Base-by-base conservation (phyloP, 2,113 vertebrate genomes). In the Agapornis roseicollis region DNA sequence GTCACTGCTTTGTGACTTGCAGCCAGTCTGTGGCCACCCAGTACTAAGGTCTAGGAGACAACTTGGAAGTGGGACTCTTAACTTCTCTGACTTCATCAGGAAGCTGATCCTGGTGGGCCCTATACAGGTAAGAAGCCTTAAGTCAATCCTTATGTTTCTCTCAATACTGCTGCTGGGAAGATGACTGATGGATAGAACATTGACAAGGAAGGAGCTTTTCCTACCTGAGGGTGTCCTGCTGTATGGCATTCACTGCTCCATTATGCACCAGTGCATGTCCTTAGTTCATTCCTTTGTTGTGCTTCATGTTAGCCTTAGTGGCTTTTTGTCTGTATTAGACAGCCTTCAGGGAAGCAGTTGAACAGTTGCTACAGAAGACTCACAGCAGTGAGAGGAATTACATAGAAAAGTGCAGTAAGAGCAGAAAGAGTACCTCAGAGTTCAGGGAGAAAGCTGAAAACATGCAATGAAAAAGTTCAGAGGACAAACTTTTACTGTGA, bases 401-500 rank as follows among this genome's bases (percentile, higher is more conserved):
- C 23, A 18, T 10, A 74, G 73, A 72, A 37, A 91, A 76, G 12
- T 53, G 63, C 58, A 79, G 1, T n/a, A 88, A 63, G 23, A 80
- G 44, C 29, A 80, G 70, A 80, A 80, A 3, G 1, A 35, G 22
- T 63, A 50, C 27, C 29, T 78, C 16, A 50, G 7, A 88, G 46
- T 88, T 88, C 29, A 68, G 2, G 17, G n/a, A 84, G 52, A 18
- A 77, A 78, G 8, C 5, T 94, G 65, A 13, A 92, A 35, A 58
- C 13, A 15, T n/a, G 22, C 56, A 58, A 58, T 94, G 52, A 13
- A 90, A 47, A 80, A 41, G 15, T 37, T 81, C n/a, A 65, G 49
- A 85, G 66, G 61, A 89, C 56, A 85, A 52, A 56, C 47, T 73
- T 81, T 88, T 33, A 58, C 12, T 65, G 56, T 87, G 76, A 90